Evolutionary conservation across 2,888 invertebrate species (phyloP).

Genomic region (Ophioninae sp.): DNA sequence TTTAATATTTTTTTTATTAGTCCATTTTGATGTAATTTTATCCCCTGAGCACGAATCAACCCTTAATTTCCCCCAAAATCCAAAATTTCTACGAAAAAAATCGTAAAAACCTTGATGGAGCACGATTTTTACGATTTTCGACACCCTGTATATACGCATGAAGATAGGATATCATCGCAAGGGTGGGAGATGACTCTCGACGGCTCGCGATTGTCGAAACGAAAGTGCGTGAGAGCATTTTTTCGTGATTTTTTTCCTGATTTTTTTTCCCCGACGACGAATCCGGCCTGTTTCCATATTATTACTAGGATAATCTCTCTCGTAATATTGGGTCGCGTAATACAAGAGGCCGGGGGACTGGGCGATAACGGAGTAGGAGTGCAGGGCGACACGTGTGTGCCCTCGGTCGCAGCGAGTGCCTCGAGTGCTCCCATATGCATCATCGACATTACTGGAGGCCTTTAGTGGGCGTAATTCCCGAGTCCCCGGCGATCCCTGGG

Average conservation of each 20-base stretch:
- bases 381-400: constrained; percentile 42
- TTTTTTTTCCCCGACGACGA: not conserved
- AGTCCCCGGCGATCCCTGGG: constrained; percentile 27
- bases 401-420: constrained; percentile 17
- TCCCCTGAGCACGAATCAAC: no score
- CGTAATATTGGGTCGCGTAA: not conserved
- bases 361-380: constrained; percentile 20
- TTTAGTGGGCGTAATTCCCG: constrained; percentile 4
- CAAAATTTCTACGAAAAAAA: no score
- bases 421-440: constrained; percentile 61
- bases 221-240: not conserved
- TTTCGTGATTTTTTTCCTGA: not conserved
- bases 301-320: constrained; percentile 17
- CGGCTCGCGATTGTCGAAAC: not conserved
- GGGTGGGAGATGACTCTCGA: not conserved
- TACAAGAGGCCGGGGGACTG: not conserved
- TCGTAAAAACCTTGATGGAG: no score
- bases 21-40: no score
- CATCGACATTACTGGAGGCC: constrained; percentile 26
- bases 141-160: no score
- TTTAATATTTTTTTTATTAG: no score
- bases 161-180: no score
- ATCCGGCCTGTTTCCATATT: not conserved
- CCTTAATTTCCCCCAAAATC: no score
- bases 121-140: no score